Base-by-base conservation (phyloP, 1,140 invertebrate species). In the Drosophila varians region DNA sequence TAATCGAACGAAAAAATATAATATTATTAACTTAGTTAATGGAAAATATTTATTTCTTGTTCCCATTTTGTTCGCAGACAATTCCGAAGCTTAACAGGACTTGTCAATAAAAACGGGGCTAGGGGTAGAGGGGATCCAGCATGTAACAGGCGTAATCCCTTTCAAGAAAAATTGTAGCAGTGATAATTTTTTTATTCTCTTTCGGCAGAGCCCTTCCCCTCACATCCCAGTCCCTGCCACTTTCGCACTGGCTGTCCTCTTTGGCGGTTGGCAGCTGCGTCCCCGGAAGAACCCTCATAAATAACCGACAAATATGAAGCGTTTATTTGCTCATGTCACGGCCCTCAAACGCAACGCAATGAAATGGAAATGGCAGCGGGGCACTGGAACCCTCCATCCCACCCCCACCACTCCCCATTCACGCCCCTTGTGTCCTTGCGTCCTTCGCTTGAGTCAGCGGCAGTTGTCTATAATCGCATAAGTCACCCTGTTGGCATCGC, bases 391-490 rank as follows among this genome's bases (percentile, higher is more conserved):
- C 61, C 60, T 9, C 60, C 42, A 11, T 14, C 18, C 34, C 40
- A 25, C 40, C 12, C 36, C 21, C 42, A 21, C 26, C 45, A n/a
- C 28, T 1, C 8, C 28, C n/a, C 28, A 31, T 31, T 28, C 42
- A 60, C 58, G 58, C 47, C 49, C 49, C 28, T 31, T 18, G 38
- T 11, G 28, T 31, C 28, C 28, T 31, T 31, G 28, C 12, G 28
- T 23, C 18, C 38, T 21, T 11, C 66, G 45, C 21, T 23, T 34
- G 56, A 47, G 42, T 60, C 55, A 65, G 68, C 60, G 77, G 56
- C 82, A 87, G 82, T 87, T 90, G 88, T 77, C 82, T 88, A 77
- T 90, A 90, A 90, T 90, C 88, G 83, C 83, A 82, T 90, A 90
- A 90, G 88, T 90, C 88, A 90, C 88, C 88, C 88, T 84, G 82